Percentiles rank a stretch among this genome's conserved stretches.
phyloP scores from a whole-genome alignment of 2,113 vertebrate species.

The Turdus rufiventris region DNA sequence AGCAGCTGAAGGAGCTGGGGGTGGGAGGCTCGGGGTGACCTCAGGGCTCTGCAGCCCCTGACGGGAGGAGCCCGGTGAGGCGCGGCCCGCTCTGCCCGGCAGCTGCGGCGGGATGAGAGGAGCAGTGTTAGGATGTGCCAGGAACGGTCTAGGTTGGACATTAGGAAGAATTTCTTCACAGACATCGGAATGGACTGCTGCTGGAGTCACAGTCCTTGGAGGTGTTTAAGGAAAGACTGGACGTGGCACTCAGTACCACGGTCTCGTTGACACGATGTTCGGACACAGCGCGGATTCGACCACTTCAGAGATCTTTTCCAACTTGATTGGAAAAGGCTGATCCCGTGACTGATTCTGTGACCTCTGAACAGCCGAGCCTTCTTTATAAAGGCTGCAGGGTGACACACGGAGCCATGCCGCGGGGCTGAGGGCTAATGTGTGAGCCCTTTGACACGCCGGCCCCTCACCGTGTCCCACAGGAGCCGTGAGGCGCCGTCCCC shows the following conservation, averaged over 20 bases:
- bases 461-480: accelerated
- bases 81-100: too few relatives aligned
- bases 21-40: neutral
- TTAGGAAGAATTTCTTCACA: neutral
- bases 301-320: neutral
- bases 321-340: too few relatives aligned
- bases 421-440: accelerated
- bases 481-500: accelerated
- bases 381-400: neutral
- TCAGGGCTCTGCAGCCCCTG: accelerated
- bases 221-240: neutral
- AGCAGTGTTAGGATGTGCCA: neutral
- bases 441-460: accelerated
- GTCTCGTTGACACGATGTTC: neutral
- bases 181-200: neutral
- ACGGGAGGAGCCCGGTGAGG: neutral
- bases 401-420: accelerated
- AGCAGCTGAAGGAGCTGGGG: neutral
- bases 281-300: neutral
- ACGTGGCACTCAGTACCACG: neutral
- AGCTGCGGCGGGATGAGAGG: accelerated
- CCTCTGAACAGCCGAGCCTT: neutral
- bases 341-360: too few relatives aligned
- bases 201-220: neutral
- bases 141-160: neutral